Evolutionary conservation across 2,888 invertebrate species (phyloP), one percentile per base, ranked within the genome.

Genomic region (Scaptomyza cyrtandrae): DNA sequence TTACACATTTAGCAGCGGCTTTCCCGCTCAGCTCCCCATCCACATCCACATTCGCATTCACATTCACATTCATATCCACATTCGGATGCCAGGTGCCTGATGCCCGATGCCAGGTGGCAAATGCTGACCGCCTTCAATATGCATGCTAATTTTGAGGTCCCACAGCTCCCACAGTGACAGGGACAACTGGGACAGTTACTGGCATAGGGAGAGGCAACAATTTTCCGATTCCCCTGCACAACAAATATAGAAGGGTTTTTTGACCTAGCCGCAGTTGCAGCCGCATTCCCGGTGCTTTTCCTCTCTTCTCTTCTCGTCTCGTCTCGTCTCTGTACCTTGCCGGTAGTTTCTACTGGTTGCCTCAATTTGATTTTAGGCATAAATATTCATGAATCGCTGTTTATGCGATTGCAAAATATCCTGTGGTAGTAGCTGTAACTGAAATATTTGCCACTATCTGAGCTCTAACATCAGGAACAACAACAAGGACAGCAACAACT

Each of bases 61-160:
- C 24, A 45, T 14, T 27, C 41, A 33, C 14, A 39, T 33, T 19
- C 43, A 49, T 24, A 24, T 24, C 31, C 44, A 50, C 33, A 50
- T 67, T 31, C 3, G 24, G 24, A 24, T 24, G 24, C 24, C 52
- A 35, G 35, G 19, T 35, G 35, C n/a, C 35, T 3, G 49, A 1
- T n/a, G 37, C 14, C 39, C n/a, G 73, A 60, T 10, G 72, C 57
- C 75, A 75, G 75, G 75, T 78, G 75, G 57, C 70, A 70, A 76
- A 65, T 48, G 59, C 62, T 76, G 76, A 74, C 78, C 75, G 78
- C 62, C 70, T 63, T 76, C 78, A 76, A 78, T 76, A 76, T 76
- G 75, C 76, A 76, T 76, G 76, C 76, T 76, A 76, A 76, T 78
- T 74, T 74, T 49, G 41, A 31, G 39, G 72, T 45, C 44, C 60